phyloP scores from a whole-genome alignment of 2,113 vertebrate species.

The Talpa occidentalis region DNA sequence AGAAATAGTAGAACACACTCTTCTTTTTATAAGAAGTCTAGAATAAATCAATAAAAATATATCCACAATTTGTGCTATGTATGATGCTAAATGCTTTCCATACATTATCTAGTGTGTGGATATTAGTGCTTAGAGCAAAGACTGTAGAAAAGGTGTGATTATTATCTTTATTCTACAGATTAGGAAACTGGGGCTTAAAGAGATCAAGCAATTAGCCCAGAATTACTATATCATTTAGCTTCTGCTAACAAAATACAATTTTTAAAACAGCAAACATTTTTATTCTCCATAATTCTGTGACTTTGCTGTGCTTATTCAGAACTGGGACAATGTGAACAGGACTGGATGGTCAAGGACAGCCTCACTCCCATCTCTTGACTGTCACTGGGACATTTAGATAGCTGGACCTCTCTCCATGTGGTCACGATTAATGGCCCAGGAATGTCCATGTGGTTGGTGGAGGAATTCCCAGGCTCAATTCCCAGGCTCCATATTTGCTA shows the following conservation, averaged over 20 bases:
- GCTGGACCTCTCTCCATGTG: background rate
- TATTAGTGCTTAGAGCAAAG: background rate
- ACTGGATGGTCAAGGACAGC: background rate
- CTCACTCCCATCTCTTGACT: background rate
- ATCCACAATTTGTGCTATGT: background rate
- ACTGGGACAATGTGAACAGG: too few species aligned
- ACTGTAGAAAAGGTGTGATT: background rate
- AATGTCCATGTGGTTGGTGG: background rate
- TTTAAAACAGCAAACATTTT: background rate
- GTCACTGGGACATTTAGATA: background rate
- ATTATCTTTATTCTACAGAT: conserved; percentile 12
- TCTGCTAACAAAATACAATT: background rate
- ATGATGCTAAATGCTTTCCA: background rate
- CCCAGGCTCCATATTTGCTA: background rate
- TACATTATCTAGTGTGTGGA: background rate
- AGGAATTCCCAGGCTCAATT: too few species aligned
- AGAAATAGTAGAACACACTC: background rate
- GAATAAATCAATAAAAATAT: background rate
- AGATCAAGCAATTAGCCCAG: background rate
- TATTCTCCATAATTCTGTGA: background rate
- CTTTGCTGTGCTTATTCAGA: background rate
- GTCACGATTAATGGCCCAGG: background rate
- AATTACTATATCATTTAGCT: background rate
- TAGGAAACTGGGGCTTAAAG: background rate
- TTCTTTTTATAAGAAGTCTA: background rate